These are phyloP conservation scores for Pica pica DNA, from an alignment of 2,113 vertebrate genomes.

Conservation along the genomic window DNA sequence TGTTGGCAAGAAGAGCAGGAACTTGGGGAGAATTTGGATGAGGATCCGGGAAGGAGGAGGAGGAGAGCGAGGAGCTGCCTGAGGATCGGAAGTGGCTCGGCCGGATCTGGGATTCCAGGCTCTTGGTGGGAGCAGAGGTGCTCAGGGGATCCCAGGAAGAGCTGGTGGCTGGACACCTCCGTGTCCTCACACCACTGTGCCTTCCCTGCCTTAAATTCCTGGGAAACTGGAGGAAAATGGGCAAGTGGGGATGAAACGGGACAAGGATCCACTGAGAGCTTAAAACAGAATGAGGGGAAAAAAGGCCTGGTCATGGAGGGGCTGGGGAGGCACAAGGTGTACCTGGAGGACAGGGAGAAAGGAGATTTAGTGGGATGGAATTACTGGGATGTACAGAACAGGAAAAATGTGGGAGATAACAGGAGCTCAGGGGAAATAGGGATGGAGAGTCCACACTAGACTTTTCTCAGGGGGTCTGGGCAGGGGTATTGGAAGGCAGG, in stretches of 20 bases:
- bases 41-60: background rate
- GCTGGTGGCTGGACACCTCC: background rate
- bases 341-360: background rate
- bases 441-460: background rate
- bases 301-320: background rate
- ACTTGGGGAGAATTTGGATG: background rate
- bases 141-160: background rate
- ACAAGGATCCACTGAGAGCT: background rate
- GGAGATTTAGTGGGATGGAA: background rate
- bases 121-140: background rate
- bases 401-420: background rate
- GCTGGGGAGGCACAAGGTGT: background rate
- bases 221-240: background rate
- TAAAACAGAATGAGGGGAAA: background rate
- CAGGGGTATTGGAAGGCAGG: background rate
- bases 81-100: background rate
- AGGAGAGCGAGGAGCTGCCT: background rate
- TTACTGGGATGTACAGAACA: background rate
- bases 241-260: background rate
- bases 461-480: background rate
- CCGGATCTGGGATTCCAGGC: background rate
- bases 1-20: conserved; percentile 15
- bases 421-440: background rate
- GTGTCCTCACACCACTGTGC: background rate
- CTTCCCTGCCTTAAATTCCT: background rate